Conservation (phyloP, 2,113 vertebrate species). For the Crotalus horridus region DNA sequence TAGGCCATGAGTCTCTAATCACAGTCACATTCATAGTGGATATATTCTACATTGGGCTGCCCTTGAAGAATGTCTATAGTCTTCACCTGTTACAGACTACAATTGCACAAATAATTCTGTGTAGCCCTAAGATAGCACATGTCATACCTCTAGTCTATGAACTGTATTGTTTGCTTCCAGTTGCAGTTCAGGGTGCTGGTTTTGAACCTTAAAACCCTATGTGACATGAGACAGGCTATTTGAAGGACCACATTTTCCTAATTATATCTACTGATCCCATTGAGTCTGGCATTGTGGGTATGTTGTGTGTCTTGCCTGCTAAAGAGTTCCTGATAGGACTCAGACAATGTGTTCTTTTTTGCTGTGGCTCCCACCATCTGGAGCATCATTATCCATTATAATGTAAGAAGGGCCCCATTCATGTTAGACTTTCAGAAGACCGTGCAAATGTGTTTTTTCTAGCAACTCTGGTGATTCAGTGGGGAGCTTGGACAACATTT, state of each 20-base stretch:
- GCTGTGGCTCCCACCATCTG: not conserved
- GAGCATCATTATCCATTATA: not conserved
- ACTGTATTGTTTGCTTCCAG: not conserved
- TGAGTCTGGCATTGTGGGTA: not conserved
- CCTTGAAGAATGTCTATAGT: not conserved
- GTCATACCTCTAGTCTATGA: not conserved
- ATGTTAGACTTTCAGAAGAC: too few relatives aligned
- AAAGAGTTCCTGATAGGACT: not conserved
- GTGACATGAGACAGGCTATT: not conserved
- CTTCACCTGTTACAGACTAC: not conserved
- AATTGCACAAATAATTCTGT: not conserved
- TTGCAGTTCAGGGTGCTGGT: not conserved
- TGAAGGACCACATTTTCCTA: not conserved
- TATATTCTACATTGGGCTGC: too few relatives aligned
- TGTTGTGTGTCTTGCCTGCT: not conserved
- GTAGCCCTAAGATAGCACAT: not conserved
- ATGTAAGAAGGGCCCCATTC: not conserved
- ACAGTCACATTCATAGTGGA: not conserved
- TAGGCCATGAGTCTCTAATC: not conserved
- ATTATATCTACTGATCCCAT: not conserved
- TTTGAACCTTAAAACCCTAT: not conserved
- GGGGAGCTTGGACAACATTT: too few relatives aligned
- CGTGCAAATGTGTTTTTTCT: not conserved
- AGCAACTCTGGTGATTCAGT: too few relatives aligned
- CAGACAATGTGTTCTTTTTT: not conserved